Evolutionary conservation across 2,113 vertebrate genomes (phyloP).

Genomic region (Pseudorasbora parva): DNA sequence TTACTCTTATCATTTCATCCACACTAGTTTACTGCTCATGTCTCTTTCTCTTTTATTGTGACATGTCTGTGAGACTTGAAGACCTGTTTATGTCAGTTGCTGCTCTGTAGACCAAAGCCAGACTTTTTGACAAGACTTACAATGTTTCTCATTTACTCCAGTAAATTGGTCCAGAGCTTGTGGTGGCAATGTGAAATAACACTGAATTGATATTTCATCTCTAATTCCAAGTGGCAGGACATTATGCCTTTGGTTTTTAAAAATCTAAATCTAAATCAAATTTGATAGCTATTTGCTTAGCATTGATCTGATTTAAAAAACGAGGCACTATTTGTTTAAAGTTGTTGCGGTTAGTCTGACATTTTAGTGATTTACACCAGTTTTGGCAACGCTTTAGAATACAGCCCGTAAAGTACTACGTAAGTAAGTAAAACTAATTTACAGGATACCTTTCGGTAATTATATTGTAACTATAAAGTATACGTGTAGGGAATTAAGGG

Average conservation of each 20-base stretch:
- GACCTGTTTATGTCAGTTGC: slow-evolving; percentile 21
- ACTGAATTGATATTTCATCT: slow-evolving; percentile 25
- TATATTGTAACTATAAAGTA: no score
- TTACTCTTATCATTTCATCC: slow-evolving; percentile 5
- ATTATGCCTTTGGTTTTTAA: not conserved
- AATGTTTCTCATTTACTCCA: slow-evolving; percentile 19
- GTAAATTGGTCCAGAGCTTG: slow-evolving; percentile 14
- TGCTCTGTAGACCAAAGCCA: not conserved
- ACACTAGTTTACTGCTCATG: not conserved
- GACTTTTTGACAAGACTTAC: not conserved
- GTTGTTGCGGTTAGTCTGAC: not conserved
- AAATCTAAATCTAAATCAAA: slow-evolving; percentile 11
- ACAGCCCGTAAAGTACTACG: no score
- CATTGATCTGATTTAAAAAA: slow-evolving; percentile 21
- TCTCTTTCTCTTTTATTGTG: slow-evolving; percentile 25
- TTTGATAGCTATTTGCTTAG: not conserved
- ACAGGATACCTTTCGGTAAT: no score
- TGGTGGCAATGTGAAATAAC: not conserved
- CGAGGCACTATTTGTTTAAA: not conserved
- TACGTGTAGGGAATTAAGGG: no score
- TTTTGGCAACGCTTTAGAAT: no score
- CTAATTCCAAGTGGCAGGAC: not conserved
- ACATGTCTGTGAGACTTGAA: not conserved
- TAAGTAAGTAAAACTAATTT: no score
- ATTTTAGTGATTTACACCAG: slow-evolving; percentile 12